Base-by-base conservation (phyloP, 2,888 invertebrate species). In the Branchellion lobata region DNA sequence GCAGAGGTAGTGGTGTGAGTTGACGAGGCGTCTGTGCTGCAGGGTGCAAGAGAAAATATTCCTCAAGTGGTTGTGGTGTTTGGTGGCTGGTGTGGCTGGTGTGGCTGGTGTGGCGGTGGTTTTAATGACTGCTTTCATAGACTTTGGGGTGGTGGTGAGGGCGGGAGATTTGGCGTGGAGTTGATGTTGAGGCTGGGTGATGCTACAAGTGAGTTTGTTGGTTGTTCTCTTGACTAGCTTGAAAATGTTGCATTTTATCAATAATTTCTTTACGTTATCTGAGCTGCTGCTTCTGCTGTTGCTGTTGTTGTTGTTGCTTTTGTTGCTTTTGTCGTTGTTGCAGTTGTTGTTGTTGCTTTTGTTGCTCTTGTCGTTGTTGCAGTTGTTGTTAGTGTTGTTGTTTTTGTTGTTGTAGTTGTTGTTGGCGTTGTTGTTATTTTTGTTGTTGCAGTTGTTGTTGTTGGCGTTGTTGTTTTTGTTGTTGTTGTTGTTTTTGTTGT, bases 151-250 rank as follows among this genome's bases (percentile, higher is more conserved):
- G 5, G 61, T 57, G 5, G 5, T 57, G 21, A n/a, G 14, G 24
- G 14, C 8, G 24, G 61, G n/a, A 18, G 61, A 5, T 57, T 57
- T 57, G 14, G 21, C 5, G 24, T 3, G 61, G n/a, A 57, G n/a
- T 3, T 8, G 14, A 3, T 57, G 61, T 8, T 8, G n/a, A 5
- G 21, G 61, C 24, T 18, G 61, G 61, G 21, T 18, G 61, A n/a
- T 18, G 24, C 47, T 47, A 18, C 61, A 57, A 18, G 61, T 24
- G n/a, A 57, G 24, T 57, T n/a, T 57, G 61, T 24, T 57, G n/a
- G 61, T 57, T 5, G 61, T 57, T n/a, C 21, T 57, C 61, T 57
- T 57, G 3, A 57, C 61, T n/a, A 57, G 61, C 61, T 57, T 57
- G 14, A 57, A 18, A n/a, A 57, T 8, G n/a, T 5, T 24, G 24